These are phyloP conservation scores for Melolontha melolontha DNA, from an alignment of 2,888 invertebrate genomes.

Conservation along the genomic window DNA sequence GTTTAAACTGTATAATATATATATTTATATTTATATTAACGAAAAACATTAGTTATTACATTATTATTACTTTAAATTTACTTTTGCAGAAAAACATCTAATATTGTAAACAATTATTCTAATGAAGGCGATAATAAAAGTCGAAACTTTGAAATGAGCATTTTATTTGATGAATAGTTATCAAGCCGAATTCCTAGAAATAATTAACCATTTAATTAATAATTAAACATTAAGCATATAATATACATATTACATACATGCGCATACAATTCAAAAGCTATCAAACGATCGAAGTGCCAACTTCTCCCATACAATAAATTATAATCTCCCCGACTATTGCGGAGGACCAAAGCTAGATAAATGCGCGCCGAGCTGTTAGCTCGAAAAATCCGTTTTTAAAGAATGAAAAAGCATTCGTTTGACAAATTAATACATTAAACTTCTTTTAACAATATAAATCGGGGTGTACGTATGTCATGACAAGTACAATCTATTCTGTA, in stretches of 20 bases:
- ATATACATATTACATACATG: not conserved
- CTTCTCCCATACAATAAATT: slow-evolving; percentile 21
- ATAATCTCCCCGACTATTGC: slow-evolving; percentile 15
- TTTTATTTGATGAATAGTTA: no score
- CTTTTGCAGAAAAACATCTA: no score
- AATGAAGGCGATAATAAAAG: no score
- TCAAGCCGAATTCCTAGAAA: no score
- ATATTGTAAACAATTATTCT: no score
- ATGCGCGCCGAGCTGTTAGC: slow-evolving; percentile 5
- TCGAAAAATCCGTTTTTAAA: not conserved
- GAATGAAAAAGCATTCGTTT: slow-evolving; percentile 21
- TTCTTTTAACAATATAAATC: slow-evolving; percentile 39
- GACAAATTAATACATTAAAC: slow-evolving; percentile 39
- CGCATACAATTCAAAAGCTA: slow-evolving; percentile 23
- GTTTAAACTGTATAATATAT: no score
- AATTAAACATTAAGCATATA: no score
- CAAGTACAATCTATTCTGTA: slow-evolving; percentile 34
- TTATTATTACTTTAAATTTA: no score
- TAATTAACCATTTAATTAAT: no score
- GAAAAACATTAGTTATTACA: no score
- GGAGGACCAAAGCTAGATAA: slow-evolving; percentile 28
- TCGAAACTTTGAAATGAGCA: no score
- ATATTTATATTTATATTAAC: no score
- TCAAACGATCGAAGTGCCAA: slow-evolving; percentile 23
- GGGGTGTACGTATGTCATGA: slow-evolving; percentile 22